phyloP scores from a whole-genome alignment of 2,888 invertebrate species.

The Invenusta paracnida region DNA sequence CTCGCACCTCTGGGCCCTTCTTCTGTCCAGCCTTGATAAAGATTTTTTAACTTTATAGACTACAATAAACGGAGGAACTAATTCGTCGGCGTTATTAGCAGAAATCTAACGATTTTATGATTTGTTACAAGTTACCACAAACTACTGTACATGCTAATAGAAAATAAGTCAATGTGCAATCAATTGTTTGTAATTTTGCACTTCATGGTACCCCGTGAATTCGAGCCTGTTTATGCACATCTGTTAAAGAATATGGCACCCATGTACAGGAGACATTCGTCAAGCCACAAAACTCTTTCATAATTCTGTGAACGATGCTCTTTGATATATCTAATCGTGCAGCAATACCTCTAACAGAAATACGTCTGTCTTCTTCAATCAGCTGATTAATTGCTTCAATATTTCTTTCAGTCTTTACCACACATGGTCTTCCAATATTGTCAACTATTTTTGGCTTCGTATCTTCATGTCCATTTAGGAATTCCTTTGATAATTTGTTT shows the following conservation, averaged over 20 bases:
- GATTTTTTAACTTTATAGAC: too few relatives aligned
- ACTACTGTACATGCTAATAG: too few relatives aligned
- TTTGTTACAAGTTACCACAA: too few relatives aligned
- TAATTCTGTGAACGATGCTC: background rate
- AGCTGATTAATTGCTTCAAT: slow-evolving; percentile 2
- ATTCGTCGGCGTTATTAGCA: too few relatives aligned
- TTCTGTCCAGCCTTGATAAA: too few relatives aligned
- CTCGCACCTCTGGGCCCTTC: too few relatives aligned
- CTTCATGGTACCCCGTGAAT: too few relatives aligned
- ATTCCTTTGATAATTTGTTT: background rate
- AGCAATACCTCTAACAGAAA: background rate
- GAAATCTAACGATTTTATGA: too few relatives aligned
- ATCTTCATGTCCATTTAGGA: background rate
- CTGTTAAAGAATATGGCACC: background rate
- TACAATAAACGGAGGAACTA: too few relatives aligned
- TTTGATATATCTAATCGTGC: background rate
- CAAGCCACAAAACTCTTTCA: background rate
- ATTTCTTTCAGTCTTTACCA: background rate
- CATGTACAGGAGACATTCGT: background rate
- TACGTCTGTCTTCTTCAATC: background rate
- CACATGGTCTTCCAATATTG: background rate
- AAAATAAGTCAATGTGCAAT: too few relatives aligned
- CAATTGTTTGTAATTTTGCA: too few relatives aligned
- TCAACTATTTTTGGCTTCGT: background rate
- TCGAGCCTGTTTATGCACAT: background rate